Evolutionary conservation across 2,888 invertebrate genomes (phyloP).

Genomic region (Polydrusus cervinus): DNA sequence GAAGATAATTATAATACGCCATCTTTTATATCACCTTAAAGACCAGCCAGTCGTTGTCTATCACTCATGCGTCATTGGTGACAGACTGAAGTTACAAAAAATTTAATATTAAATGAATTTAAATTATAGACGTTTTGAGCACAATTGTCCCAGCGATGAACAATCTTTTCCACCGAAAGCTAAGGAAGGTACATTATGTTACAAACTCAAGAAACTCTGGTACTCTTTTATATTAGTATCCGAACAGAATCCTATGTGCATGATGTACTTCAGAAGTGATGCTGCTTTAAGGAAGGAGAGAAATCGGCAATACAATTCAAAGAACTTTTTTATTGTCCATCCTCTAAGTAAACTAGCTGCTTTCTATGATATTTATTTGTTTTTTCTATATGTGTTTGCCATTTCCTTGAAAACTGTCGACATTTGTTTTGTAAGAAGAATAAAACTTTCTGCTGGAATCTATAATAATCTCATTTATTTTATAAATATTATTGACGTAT

Average conservation of each 20-base stretch:
- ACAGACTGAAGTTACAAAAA: background rate
- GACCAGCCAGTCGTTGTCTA: too few relatives aligned
- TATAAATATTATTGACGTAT: constrained; percentile 13
- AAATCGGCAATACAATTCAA: constrained; percentile 15
- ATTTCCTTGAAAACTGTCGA: constrained; percentile 29
- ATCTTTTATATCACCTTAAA: too few relatives aligned
- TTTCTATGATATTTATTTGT: constrained; percentile 23
- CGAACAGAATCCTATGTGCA: background rate
- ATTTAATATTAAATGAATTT: too few relatives aligned
- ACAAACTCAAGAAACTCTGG: background rate
- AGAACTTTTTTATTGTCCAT: constrained; percentile 37
- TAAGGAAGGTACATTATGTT: background rate
- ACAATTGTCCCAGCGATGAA: background rate
- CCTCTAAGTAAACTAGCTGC: constrained; percentile 38
- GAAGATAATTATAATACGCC: too few relatives aligned
- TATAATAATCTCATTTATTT: background rate
- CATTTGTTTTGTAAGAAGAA: constrained; percentile 22
- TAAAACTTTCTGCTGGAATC: background rate
- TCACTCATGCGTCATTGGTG: background rate
- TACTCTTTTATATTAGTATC: background rate
- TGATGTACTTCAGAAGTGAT: background rate
- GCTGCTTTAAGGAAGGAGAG: background rate
- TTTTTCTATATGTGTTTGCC: constrained; percentile 21
- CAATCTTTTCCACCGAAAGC: background rate
- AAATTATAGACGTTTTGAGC: background rate